A percentile compares a stretch with the other conserved stretches of the same genome.
phyloP scores from a whole-genome alignment of 2,888 invertebrate genomes.

The Dendrolimus pini region DNA sequence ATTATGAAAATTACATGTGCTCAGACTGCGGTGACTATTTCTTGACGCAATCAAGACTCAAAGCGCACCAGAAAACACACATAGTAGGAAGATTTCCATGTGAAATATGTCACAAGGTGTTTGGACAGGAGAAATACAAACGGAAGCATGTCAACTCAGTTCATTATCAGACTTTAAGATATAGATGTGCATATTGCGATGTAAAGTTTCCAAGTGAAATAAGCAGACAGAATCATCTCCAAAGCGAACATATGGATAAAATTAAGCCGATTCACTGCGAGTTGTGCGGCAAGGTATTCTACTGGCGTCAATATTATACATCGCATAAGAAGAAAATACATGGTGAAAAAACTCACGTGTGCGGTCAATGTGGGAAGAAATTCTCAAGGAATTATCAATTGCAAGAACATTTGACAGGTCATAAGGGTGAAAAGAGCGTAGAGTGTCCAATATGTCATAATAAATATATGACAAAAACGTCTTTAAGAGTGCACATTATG shows the following conservation, averaged over 20 bases:
- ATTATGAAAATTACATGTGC: conserved; percentile 51
- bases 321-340: conserved; percentile 53
- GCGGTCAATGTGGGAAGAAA: conserved; percentile 22
- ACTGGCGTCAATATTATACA: conserved; percentile 53
- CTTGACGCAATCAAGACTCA: conserved; percentile 26
- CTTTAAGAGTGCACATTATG: conserved; percentile 25
- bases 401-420: conserved; percentile 23
- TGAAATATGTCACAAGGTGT: conserved; percentile 57
- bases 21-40: conserved; percentile 48
- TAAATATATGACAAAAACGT: conserved; percentile 21
- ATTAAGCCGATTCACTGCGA: conserved; percentile 38
- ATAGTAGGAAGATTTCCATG: conserved; percentile 53
- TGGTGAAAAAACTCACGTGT: conserved; percentile 19
- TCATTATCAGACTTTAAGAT: conserved; percentile 25
- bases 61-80: conserved; percentile 56
- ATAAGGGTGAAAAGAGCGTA: conserved; percentile 19
- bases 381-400: conserved; percentile 24
- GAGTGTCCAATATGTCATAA: conserved; percentile 29
- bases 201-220: conserved; percentile 28
- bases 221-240: conserved; percentile 32
- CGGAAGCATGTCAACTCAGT: conserved; percentile 35
- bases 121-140: conserved; percentile 39
- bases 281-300: conserved; percentile 50
- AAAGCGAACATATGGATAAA: conserved; percentile 32
- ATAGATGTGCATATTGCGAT: conserved; percentile 39